Base-by-base conservation (phyloP, 1,140 invertebrate species). In the Atta cephalotes region DNA sequence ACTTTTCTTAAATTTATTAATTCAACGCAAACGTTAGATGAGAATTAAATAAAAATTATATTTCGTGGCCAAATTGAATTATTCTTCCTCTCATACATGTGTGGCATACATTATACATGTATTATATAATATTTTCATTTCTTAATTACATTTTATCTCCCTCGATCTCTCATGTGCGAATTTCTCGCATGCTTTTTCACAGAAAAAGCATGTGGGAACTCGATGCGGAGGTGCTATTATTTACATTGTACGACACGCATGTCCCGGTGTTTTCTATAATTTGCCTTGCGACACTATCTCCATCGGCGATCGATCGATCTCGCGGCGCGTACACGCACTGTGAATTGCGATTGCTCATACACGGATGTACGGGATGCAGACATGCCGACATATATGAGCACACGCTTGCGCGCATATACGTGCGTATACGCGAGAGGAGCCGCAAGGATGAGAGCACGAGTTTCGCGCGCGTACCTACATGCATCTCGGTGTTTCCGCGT, bases 401-500 rank as follows among this genome's bases (percentile, higher is more conserved):
- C 74, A 18, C 65, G 12, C 70, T 60, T 81, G 28, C 62, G 16
- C 60, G 66, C 79, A 18, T 65, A 60, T 74, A 28, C 25, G 0
- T 0, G 25, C 25, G 25, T 63, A 39, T 7, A n/a, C 25, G 65
- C 35, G 49, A 45, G 60, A 65, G 21, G 25, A 74, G 25, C 45
- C 56, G 68, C 77, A 74, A 63, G 62, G 63, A 80, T 79, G 78
- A 76, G 79, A 81, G 77, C 81, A 63, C 31, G 80, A 58, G 86
- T 82, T 87, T 89, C 78, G 66, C 85, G 90, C 89, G 90, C 87
- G 85, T 88, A 86, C 66, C 39, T 70, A 70, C 70, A 90, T 88
- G 77, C 87, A 91, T 62, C 53, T 66, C 77, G 68, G 63, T 77
- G 88, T 92, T 92, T 92, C 91, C 91, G 91, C 91, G 91, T 92